Evolutionary conservation across 1,140 invertebrate species (phyloP), one percentile per base, ranked within the genome.

Genomic region (Plutomurus gul): DNA sequence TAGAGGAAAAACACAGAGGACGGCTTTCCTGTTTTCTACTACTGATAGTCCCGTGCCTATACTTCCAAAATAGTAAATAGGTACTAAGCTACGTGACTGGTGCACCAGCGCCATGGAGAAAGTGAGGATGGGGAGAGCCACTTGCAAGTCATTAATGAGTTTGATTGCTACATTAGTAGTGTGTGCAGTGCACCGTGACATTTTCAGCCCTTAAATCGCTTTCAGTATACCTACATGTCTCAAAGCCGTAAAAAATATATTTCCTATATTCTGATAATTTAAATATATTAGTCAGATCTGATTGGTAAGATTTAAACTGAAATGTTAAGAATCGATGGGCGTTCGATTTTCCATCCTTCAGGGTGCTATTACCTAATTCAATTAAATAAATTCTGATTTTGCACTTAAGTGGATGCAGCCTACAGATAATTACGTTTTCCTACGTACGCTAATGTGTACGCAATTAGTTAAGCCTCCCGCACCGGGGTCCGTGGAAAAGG

Each of bases 61-160:
- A n/a, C n/a, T n/a, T n/a, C n/a, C n/a, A n/a, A n/a, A n/a, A n/a
- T n/a, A n/a, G n/a, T n/a, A n/a, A n/a, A n/a, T n/a, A 36, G 56
- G 25, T 51, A 51, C 18, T 18, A 51, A 25, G 25, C 7, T 30
- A 65, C 56, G 56, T 65, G 56, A 65, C 56, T 65, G 20, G 30
- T 33, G 56, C 56, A 65, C 56, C 56, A 33, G 36, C 5, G 20
- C 20, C 47, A 65, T 33, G 27, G 27, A 33, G 27, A 65, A 65
- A 65, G 56, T 65, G 36, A 65, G 30, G 56, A 65, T 65, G 56
- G 27, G 56, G 56, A 65, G 36, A 65, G 56, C 56, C 56, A 65
- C 56, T 65, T 65, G 56, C 56, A 65, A 30, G 56, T 65, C 56
- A 65, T 65, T 65, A 65, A 65, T 65, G 56, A 65, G 36, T 4